Evolutionary conservation across 1,140 invertebrate genomes (phyloP).

Genomic region (Drosophila subobscura): DNA sequence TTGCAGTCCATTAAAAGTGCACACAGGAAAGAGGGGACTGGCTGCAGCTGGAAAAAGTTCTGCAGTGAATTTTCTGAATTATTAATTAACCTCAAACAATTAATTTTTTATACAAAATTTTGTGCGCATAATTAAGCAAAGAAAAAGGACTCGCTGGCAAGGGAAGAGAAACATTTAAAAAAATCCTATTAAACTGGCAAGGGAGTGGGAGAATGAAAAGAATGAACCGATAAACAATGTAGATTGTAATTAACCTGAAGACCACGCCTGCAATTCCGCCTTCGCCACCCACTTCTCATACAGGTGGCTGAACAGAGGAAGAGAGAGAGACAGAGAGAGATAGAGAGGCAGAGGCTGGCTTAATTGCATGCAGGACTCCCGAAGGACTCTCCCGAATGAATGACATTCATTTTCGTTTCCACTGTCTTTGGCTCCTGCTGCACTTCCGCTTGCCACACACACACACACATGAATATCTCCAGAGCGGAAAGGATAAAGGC

Average conservation of each 20-base stretch:
- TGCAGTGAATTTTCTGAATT: conserved; percentile 73
- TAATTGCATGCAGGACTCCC: conserved; percentile 72
- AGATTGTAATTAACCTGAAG: conserved; percentile 75
- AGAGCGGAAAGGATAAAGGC: conserved; percentile 55
- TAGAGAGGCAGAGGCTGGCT: conserved; percentile 17
- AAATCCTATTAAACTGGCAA: conserved; percentile 42
- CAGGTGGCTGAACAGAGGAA: not conserved
- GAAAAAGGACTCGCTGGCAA: not conserved
- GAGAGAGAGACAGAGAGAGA: not conserved
- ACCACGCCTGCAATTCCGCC: conserved; percentile 25
- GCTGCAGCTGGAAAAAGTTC: conserved; percentile 48
- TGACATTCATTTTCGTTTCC: conserved; percentile 72
- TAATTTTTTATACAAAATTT: conserved; percentile 59
- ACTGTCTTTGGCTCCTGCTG: conserved; percentile 48
- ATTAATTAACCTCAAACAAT: conserved; percentile 80
- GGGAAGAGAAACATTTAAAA: conserved; percentile 55
- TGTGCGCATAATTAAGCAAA: conserved; percentile 56
- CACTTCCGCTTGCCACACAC: conserved; percentile 65
- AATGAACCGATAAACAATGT: conserved; percentile 69
- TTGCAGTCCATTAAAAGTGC: conserved; percentile 75
- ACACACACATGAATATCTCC: conserved; percentile 11
- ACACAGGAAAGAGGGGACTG: conserved; percentile 17
- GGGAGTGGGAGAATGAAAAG: conserved; percentile 16
- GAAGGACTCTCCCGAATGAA: conserved; percentile 54
- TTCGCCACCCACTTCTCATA: not conserved